Evolutionary conservation across 2,113 vertebrate species (phyloP), one percentile per base, ranked within the genome.

Genomic region (Passer domesticus): DNA sequence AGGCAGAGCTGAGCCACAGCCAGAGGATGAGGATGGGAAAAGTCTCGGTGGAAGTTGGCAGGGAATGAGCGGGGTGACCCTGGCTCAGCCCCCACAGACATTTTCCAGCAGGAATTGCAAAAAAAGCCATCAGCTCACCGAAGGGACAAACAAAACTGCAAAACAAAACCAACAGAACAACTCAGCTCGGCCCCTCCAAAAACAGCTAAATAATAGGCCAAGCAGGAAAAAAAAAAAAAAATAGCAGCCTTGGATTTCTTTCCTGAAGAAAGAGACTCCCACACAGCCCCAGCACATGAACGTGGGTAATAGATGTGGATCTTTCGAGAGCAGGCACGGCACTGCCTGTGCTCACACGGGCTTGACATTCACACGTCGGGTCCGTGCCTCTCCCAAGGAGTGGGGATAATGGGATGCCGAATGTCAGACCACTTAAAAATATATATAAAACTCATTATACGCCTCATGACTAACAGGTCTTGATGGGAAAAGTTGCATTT

Each of bases 391-490:
- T 90, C 91, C n/a, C 11, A 0, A 89, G 89, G 91, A 92, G 93
- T 25, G 82, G 69, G 93, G 92, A 84, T 87, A 95, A 95, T 75
- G 92, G 93, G 88, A 94, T 87, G 92, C 85, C 23, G 47, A 86
- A 87, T 92, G 95, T 94, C 96, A 95, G 94, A 70, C 60, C 90
- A 28, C 81, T 94, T 95, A 63, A 90, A 83, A 95, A 89, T 44
- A 89, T 44, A 89, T 81, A 82, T 86, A 91, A 94, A 89, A 84
- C 87, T 96, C 94, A 89, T 93, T 93, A 89, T 86, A 78, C 5
- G 30, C 84, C 73, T 92, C 92, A 90, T 91, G 92, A 96, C 91
- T 97, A 96, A 93, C 89, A 75, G 94, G 66, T 81, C 91, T 83
- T 20, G 35, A 60, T 44, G 88, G 94, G 21, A 44, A 77, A 89